These are phyloP conservation scores for Apodemia mormo DNA, from an alignment of 2,888 invertebrate species.

Conservation along the genomic window DNA sequence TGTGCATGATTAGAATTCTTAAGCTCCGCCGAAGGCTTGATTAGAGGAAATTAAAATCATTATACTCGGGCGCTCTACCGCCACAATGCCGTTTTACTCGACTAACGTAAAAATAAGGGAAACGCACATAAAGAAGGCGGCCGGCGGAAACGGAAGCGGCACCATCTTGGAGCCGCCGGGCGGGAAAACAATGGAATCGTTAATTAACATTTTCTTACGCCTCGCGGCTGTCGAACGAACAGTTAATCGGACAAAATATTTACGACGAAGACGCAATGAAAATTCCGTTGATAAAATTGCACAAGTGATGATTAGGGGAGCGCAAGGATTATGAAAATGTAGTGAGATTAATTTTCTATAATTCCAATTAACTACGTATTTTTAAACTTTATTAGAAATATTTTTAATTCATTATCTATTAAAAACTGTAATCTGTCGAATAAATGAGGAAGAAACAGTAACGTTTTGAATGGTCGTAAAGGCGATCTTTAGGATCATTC, in stretches of 20 bases:
- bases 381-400: not conserved
- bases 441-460: too few species aligned
- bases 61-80: slow-evolving; percentile 70
- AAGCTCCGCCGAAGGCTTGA: slow-evolving; percentile 80
- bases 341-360: slow-evolving; percentile 14
- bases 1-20: slow-evolving; percentile 81
- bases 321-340: slow-evolving; percentile 38
- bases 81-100: slow-evolving; percentile 69
- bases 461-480: too few species aligned
- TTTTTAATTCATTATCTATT: too few species aligned
- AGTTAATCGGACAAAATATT: slow-evolving; percentile 82
- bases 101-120: slow-evolving; percentile 77
- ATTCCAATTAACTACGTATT: not conserved
- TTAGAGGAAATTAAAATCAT: slow-evolving; percentile 83
- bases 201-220: slow-evolving; percentile 90
- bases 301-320: slow-evolving; percentile 36
- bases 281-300: slow-evolving; percentile 70
- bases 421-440: too few species aligned
- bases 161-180: slow-evolving; percentile 83
- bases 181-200: slow-evolving; percentile 88
- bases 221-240: slow-evolving; percentile 82
- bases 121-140: slow-evolving; percentile 79
- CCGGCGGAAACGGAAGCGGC: slow-evolving; percentile 80
- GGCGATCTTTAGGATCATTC: too few species aligned
- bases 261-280: slow-evolving; percentile 74